Base-by-base conservation (phyloP, 2,797 vertebrate genomes). In the Arnoldichthys spilopterus region DNA sequence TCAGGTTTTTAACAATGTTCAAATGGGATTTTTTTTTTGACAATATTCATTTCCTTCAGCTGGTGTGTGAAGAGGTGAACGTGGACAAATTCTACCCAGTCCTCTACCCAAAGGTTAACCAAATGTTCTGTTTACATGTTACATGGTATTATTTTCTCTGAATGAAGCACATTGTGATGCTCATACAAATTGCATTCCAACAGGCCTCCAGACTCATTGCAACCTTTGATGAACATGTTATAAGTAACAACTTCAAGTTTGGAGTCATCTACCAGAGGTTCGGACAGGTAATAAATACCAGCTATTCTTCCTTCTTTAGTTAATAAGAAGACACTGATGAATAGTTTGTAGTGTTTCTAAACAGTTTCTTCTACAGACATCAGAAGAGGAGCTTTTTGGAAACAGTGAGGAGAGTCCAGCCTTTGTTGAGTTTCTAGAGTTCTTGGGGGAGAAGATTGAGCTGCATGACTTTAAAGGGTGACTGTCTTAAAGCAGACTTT, bases 201-300 rank as follows among this genome's bases (percentile, higher is more conserved):
- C 90, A 98, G 96, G 97, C 97, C 0, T 98, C 97, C 6, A 95
- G 96, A 84, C 95, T 99, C 82, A 96, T 99, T 0, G 96, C 97
- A 32, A 95, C 96, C 61, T 99, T 98, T 2, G 97, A 98, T 0
- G 97, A 99, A 86, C 97, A 98, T 0, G 96, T 99, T 43, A 96
- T 98, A 89, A 97, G 91, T 93, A 98, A 98, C 93, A 96, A 97
- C 89, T 98, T 98, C 90, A 98, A 98, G 85, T 98, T 98, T 11
- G 97, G 97, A 11, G 95, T 99, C 84, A 92, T 99, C 90, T 99
- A 97, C 90, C 97, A 99, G 90, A 97, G 94, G 86, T 95, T 95
- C 22, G 96, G 95, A 63, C 97, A 98, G 96, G 97, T 98, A 81
- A 89, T 20, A 53, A 64, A 15, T 20, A 2, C 18, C 3, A 26